These are phyloP conservation scores for Pholis gunnellus DNA, from an alignment of 2,113 vertebrate species.

Conservation along the genomic window DNA sequence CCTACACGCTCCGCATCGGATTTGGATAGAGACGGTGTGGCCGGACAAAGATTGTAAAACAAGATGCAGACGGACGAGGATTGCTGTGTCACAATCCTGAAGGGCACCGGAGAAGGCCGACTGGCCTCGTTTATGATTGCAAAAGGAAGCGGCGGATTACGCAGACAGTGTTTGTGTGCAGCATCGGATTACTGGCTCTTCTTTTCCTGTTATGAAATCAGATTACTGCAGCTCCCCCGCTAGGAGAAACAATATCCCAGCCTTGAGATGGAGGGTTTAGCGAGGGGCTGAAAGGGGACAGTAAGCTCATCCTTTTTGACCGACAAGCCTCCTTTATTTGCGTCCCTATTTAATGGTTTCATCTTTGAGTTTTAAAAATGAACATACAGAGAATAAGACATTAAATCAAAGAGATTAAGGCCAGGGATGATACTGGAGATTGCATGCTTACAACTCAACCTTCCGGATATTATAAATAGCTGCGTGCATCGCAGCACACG, in stretches of 20 bases:
- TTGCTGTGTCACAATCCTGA: constrained; percentile 57
- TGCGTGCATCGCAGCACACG: constrained; percentile 19
- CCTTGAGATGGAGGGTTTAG: constrained; percentile 54
- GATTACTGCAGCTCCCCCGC: constrained; percentile 68
- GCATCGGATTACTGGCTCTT: constrained; percentile 78
- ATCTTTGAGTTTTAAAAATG: constrained; percentile 29
- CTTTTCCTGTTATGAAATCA: constrained; percentile 81
- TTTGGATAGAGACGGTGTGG: not conserved
- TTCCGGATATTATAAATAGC: constrained; percentile 9
- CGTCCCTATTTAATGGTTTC: constrained; percentile 26
- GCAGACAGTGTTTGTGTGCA: constrained; percentile 56
- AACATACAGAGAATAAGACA: constrained; percentile 30
- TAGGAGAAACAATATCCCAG: constrained; percentile 67
- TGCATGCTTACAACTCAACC: constrained; percentile 18
- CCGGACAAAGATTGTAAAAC: constrained; percentile 13
- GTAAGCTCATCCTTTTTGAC: constrained; percentile 43
- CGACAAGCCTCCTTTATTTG: constrained; percentile 25
- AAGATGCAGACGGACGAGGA: constrained; percentile 25
- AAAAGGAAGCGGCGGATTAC: constrained; percentile 72
- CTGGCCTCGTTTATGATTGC: constrained; percentile 63
- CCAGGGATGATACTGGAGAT: constrained; percentile 27
- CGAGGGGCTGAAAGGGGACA: constrained; percentile 42
- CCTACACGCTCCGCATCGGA: not conserved
- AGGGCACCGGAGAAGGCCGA: constrained; percentile 49
- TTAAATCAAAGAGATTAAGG: constrained; percentile 45